Evolutionary conservation across 2,888 invertebrate genomes (phyloP), one percentile per base, ranked within the genome.

Genomic region (Amphipyra berbera): DNA sequence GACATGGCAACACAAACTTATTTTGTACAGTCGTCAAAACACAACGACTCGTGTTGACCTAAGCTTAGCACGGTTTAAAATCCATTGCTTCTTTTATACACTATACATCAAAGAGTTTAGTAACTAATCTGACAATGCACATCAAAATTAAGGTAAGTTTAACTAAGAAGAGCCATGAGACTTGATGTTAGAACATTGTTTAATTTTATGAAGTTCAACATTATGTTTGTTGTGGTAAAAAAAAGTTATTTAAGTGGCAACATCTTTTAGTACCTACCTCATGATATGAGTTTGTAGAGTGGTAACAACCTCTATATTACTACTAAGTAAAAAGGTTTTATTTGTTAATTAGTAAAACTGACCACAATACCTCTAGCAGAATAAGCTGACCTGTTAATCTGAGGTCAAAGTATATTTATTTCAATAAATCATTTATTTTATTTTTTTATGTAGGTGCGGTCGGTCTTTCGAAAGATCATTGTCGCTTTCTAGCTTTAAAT

Each of bases 1-100:
- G 63, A 59, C 61, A 50, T 55, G 56, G 67, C 70, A 68, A 63
- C 68, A 73, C 73, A 13, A 50, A 53, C 46, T 64, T 72, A 68
- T 53, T 52, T 62, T 57, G 69, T 69, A 56, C 59, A 66, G 59
- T 46, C 47, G 37, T 65, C 48, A 63, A 64, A 76, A 59, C 54
- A 30, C 21, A 46, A 48, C 48, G 44, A 27, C 46, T 54, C 44
- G 37, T 47, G 50, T 64, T 52, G 13, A 10, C n/a, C 27, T 37
- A 44, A 53, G 49, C 15, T 33, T 15, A 38, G 38, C 15, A 30
- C n/a, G 27, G 27, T 48, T 52, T 27, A 12, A 6, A 46, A 21
- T 48, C 12, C 63, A 56, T 63, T 48, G 45, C 63, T 41, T 33
- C 10, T 62, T 62, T 62, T 55, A 33, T 52, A 33, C 5, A 30